phyloP scores from a whole-genome alignment of 2,113 vertebrate genomes.

The Machaerirhynchus nigripectus region DNA sequence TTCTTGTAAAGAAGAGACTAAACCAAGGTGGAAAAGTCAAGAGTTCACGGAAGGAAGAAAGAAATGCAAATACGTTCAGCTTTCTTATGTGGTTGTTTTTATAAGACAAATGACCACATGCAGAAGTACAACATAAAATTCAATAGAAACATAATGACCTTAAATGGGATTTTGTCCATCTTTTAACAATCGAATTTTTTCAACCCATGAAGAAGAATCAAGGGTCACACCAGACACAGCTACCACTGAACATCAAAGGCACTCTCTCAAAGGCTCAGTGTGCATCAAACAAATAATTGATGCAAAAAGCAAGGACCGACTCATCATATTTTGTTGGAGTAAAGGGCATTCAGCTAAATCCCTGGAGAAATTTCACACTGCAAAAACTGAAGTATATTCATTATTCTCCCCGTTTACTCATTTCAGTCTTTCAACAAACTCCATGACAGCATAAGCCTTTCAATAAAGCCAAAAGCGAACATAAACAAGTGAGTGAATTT shows the following conservation, averaged over 20 bases:
- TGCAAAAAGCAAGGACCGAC: neutral
- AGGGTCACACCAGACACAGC: neutral
- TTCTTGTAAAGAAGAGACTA: neutral
- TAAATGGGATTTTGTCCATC: neutral
- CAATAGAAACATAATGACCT: neutral
- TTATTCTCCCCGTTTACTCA: neutral
- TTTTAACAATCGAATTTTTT: neutral
- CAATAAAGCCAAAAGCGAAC: neutral
- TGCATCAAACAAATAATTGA: neutral
- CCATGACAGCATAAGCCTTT: neutral
- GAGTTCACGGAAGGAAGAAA: neutral
- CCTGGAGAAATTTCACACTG: neutral
- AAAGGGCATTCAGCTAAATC: neutral
- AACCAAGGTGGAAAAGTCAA: neutral
- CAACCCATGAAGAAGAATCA: neutral
- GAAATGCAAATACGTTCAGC: neutral
- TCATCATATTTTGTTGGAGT: neutral
- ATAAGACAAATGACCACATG: neutral
- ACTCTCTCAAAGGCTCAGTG: neutral
- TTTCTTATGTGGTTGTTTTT: neutral
- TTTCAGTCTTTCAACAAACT: neutral
- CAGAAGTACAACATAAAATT: neutral
- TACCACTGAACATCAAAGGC: conserved; percentile 22
- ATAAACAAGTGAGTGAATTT: neutral
- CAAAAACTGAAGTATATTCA: neutral